Evolutionary conservation across 1,140 invertebrate species (phyloP), one percentile per base, ranked within the genome.

Genomic region (Uloborus diversus): DNA sequence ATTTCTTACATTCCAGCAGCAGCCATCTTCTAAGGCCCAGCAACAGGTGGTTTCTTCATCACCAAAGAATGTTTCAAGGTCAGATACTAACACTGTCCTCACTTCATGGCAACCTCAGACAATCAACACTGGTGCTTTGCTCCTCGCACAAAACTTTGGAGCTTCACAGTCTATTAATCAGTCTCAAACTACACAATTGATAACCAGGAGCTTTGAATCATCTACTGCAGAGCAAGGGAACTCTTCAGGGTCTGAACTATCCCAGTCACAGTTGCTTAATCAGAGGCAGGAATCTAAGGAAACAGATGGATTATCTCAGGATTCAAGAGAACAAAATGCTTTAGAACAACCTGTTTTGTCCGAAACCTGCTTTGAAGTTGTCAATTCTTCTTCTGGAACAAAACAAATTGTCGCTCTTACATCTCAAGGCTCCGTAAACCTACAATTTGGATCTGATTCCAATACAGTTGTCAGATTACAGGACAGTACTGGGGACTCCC

Each of bases 41-140:
- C 75, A 57, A 1, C 35, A 78, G 49, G 79, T 81, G 51, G 65
- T 81, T 49, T 73, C 83, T 79, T 61, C 84, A 62, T 81, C 82
- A 76, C 66, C 84, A 84, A 71, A 85, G 82, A 81, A 84, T 81
- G 76, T 66, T 83, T 68, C 83, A 81, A 68, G 83, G 82, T 75
- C 84, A 82, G 79, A 81, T 42, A 59, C 25, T 59, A 66, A 27
- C 4, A 62, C 53, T 61, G 56, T 37, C 47, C 33, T 68, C 7
- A 47, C 69, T 14, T 56, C 70, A 4, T 81, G 71, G 71, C 80
- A 82, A 61, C 65, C 79, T 51, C 81, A 82, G 64, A 82, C 68
- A 70, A 79, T 79, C 64, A 82, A 82, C 33, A 81, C 79, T 20
- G 70, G 61, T 59, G 79, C 79, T 68, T 51, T 81, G 51, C 62